Percentiles rank a stretch among this genome's conserved stretches.
These are phyloP conservation scores for Andrena fulva DNA, from an alignment of 2,888 invertebrate species.

Conservation along the genomic window DNA sequence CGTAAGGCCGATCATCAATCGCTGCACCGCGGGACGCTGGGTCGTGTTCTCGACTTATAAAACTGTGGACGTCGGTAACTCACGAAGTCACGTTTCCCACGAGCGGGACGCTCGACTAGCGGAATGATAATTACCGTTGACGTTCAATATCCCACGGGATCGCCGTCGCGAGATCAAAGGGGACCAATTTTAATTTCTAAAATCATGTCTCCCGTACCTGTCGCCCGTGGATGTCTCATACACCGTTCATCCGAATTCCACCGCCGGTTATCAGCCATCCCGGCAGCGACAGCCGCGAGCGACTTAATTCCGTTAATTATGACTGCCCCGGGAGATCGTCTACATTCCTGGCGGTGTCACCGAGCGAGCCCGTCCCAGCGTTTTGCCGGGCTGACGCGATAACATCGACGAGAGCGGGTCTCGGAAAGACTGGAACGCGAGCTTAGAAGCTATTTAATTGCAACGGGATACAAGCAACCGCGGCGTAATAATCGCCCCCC, in stretches of 20 bases:
- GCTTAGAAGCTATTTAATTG: conserved; percentile 32
- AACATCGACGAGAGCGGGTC: conserved; percentile 31
- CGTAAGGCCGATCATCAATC: conserved; percentile 39
- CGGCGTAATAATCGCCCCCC: conserved; percentile 25
- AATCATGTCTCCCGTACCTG: background rate
- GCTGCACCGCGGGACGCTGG: conserved; percentile 50
- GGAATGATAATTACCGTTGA: conserved; percentile 45
- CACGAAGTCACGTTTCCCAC: conserved; percentile 51
- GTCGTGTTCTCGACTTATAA: conserved; percentile 34
- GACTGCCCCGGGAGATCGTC: conserved; percentile 38
- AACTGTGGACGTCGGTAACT: conserved; percentile 28
- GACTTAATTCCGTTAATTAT: conserved; percentile 57
- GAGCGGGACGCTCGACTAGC: conserved; percentile 23
- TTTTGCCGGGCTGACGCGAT: conserved; percentile 36
- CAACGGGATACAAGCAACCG: conserved; percentile 15
- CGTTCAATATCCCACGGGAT: conserved; percentile 20
- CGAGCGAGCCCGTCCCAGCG: conserved; percentile 27
- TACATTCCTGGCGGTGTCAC: conserved; percentile 60
- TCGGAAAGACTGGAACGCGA: conserved; percentile 29
- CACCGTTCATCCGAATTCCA: conserved; percentile 38
- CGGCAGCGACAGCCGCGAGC: conserved; percentile 7
- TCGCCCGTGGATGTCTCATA: conserved; percentile 21
- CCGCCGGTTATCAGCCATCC: conserved; percentile 26
- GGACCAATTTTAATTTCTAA: background rate
- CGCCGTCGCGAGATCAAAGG: background rate